Base-by-base conservation (phyloP, 2,888 invertebrate genomes). In the Smittia sp. region DNA sequence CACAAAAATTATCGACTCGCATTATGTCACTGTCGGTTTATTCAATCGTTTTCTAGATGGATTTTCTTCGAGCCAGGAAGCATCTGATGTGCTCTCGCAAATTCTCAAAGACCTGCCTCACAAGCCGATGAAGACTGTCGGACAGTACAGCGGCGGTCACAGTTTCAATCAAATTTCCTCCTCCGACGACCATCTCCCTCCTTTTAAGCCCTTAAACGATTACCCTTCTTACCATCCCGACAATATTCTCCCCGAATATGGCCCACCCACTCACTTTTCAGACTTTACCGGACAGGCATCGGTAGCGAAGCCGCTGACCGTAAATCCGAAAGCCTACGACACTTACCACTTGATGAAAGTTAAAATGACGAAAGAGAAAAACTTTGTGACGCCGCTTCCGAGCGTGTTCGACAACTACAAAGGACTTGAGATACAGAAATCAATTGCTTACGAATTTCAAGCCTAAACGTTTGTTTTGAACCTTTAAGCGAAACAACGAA, bases 341-440 rank as follows among this genome's bases (percentile, higher is more conserved):
- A 74, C 75, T 22, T 77, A 76, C 66, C 76, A 76, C 18, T 52
- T 74, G 18, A 75, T 77, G 76, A 73, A 74, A 58, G 15, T 70
- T 1, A 76, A 75, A 70, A 41, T 75, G n/a, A 39, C 41, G 27
- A 67, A 58, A 38, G 54, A 52, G 54, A 54, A 70, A 58, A n/a
- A 25, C 9, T 32, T 15, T 13, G 39, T 52, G 7, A 38, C 58
- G 20, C n/a, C n/a, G n/a, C 22, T 58, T 20, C 58, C 63, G 27
- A 63, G 6, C 15, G 13, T 63, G 24, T 6, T 7, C 18, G 27
- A 63, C 24, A 63, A 25, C 39, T 9, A 54, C 4, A 22, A 67
- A 4, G 58, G 38, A 38, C 24, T 72, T 38, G 72, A 72, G 22
- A 72, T 72, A 18, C 58, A 62, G 20, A 72, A 72, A 20, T 52